Evolutionary conservation across 2,113 vertebrate species (phyloP), one percentile per base, ranked within the genome.

Genomic region (Melanotaenia duboulayi): DNA sequence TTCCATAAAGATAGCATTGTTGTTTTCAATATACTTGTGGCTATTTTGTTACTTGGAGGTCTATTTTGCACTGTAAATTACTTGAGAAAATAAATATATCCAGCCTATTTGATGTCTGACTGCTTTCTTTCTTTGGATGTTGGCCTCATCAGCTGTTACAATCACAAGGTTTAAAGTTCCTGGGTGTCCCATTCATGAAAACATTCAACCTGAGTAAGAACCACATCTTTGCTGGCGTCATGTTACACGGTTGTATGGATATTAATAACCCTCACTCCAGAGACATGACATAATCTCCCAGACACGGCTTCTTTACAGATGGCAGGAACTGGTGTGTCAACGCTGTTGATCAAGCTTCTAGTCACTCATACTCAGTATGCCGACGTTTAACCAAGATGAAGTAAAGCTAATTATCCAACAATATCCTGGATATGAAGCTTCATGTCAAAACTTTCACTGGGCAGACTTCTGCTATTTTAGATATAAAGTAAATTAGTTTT

Each of bases 21-120:
- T 87, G 86, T 87, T 91, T 84, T 74, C 46, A 74, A 76, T 86
- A 83, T 88, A 87, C 58, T 82, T 60, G 80, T 91, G 86, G 87
- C 84, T 92, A 91, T 93, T 90, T 93, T 92, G 90, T 91, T 90
- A 91, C 81, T 50, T 68, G 85, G 83, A 91, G 80, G 82, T 92
- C 86, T 90, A 91, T 92, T 92, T 92, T 92, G 92, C 88, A 93
- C 81, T 75, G 87, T 84, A 85, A 81, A 88, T 86, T 84, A 91
- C 83, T 87, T 83, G 57, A 87, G 58, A 78, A 89, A 92, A 89
- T 89, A 92, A 92, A 91, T 84, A 89, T 88, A 84, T 22, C 68
- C 48, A 17, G 25, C 22, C 56, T 76, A 71, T 67, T 74, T 83
- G 72, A 78, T 74, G 83, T 81, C 57, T 74, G 54, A 77, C 59